Percentiles rank a stretch among this genome's conserved stretches.
Evolutionary conservation across 1,140 invertebrate genomes (phyloP).

Genomic region (Rhopalosiphum padi): DNA sequence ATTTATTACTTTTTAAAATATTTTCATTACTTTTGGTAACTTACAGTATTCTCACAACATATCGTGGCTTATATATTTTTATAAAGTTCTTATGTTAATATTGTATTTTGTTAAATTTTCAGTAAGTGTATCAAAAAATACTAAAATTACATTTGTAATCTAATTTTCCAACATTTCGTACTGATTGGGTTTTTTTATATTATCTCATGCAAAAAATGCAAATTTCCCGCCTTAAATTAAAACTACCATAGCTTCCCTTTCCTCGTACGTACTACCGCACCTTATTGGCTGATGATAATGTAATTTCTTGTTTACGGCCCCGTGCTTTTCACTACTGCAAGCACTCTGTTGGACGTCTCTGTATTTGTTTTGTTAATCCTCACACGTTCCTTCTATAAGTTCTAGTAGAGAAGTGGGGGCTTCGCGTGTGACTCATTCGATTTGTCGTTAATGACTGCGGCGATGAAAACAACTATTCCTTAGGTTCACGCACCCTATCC

Average conservation of each 20-base stretch:
- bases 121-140: not conserved
- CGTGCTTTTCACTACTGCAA: slow-evolving; percentile 9
- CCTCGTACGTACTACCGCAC: not conserved
- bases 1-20: not conserved
- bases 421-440: slow-evolving; percentile 41
- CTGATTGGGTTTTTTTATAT: not conserved
- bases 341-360: not conserved
- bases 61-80: not conserved
- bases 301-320: slow-evolving; percentile 45
- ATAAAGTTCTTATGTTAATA: not conserved
- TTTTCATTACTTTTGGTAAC: not conserved
- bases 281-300: slow-evolving; percentile 49
- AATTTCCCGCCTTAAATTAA: not conserved
- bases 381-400: slow-evolving; percentile 30
- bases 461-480: slow-evolving; percentile 21
- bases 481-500: not conserved
- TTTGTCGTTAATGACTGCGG: slow-evolving; percentile 36
- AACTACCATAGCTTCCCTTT: not conserved
- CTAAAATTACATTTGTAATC: not conserved
- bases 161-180: not conserved
- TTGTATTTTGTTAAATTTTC: not conserved
- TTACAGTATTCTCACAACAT: not conserved
- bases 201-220: not conserved
- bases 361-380: slow-evolving; percentile 51
- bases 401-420: not conserved